phyloP scores from a whole-genome alignment of 2,797 vertebrate species.

The Hemibagrus guttatus region DNA sequence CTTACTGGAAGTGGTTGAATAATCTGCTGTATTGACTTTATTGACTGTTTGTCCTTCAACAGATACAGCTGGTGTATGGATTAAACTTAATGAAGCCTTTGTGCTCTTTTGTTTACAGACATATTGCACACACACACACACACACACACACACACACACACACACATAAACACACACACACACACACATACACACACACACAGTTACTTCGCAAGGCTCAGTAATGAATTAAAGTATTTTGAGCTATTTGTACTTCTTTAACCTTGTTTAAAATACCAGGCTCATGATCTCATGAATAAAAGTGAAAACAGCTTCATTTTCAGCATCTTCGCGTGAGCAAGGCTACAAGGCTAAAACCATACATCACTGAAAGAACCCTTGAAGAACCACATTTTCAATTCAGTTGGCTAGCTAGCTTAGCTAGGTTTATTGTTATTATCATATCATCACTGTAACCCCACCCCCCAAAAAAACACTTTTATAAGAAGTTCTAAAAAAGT shows the following conservation, averaged over 20 bases:
- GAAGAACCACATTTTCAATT: not conserved
- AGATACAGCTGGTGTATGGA: not conserved
- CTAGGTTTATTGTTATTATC: not conserved
- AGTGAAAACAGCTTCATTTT: not conserved
- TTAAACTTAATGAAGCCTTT: constrained; percentile 1
- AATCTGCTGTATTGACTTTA: not conserved
- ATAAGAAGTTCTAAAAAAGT: not conserved
- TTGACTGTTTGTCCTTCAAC: not conserved
- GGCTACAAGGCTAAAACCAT: not conserved
- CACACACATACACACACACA: not conserved
- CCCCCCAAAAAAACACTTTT: not conserved
- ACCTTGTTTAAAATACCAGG: not conserved
- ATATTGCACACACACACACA: not conserved
- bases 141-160: constrained; percentile 5
- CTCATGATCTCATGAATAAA: not conserved
- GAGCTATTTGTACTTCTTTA: not conserved
- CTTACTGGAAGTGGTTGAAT: not conserved
- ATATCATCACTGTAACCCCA: not conserved
- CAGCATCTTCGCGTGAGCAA: not conserved
- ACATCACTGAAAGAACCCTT: not conserved
- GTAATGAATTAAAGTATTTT: not conserved
- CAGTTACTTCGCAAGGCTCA: not conserved
- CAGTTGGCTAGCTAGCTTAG: not conserved
- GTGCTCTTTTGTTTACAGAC: not conserved
- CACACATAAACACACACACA: not conserved